phyloP scores from a whole-genome alignment of 2,113 vertebrate genomes.

The Plecturocebus donacophilus region DNA sequence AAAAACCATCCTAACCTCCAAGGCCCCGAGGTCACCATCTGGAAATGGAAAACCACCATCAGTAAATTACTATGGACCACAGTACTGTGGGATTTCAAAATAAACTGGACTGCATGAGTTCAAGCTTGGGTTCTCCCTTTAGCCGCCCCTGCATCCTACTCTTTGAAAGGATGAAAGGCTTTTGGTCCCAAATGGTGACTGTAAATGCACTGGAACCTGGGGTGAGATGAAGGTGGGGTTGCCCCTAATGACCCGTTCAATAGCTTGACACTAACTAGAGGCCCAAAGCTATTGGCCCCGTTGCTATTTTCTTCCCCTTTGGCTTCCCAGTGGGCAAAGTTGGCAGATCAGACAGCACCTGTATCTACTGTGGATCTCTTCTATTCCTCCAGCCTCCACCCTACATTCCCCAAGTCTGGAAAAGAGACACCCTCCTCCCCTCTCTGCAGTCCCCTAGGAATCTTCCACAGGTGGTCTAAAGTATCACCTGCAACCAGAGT shows the following conservation, averaged over 20 bases:
- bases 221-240: background rate
- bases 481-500: background rate
- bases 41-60: conserved; percentile 81
- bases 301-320: background rate
- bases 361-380: background rate
- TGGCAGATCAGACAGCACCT: background rate
- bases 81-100: conserved; percentile 80
- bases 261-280: rapidly evolving
- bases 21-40: conserved; percentile 81
- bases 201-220: no score
- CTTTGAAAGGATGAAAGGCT: background rate
- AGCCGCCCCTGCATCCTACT: conserved; percentile 25
- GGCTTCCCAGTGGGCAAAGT: background rate
- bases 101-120: conserved; percentile 68
- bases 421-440: background rate
- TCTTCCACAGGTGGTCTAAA: background rate
- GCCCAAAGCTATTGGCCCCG: background rate
- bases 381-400: background rate
- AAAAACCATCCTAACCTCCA: conserved; percentile 81
- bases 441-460: background rate
- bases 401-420: background rate
- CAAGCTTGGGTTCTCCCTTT: conserved; percentile 68
- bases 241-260: background rate
- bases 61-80: conserved; percentile 77
- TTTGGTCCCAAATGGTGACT: background rate